These are phyloP conservation scores for Bradypus variegatus DNA, from an alignment of 2,797 vertebrate genomes.

Conservation along the genomic window DNA sequence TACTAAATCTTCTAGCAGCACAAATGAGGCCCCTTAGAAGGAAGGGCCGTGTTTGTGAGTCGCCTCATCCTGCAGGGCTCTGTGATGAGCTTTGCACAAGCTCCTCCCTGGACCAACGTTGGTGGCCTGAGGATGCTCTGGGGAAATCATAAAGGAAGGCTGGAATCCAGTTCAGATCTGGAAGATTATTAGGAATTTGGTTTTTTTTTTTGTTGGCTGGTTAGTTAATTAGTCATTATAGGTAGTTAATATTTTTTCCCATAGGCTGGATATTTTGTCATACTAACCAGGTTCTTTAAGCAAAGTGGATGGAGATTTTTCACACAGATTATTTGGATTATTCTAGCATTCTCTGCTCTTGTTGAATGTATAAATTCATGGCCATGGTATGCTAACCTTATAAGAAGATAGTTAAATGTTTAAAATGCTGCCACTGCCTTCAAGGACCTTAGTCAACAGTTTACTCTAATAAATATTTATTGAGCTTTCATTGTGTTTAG, in stretches of 20 bases:
- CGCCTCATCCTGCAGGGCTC: background rate
- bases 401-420: background rate
- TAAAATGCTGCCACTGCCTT: conserved; percentile 10
- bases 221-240: background rate
- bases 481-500: background rate
- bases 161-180: background rate
- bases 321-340: conserved; percentile 9
- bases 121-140: background rate
- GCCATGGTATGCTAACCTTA: background rate
- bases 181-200: background rate
- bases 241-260: background rate
- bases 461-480: background rate
- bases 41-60: background rate
- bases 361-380: conserved; percentile 9
- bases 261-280: background rate
- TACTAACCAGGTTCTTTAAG: background rate
- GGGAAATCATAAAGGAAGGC: background rate
- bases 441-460: background rate
- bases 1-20: conserved; percentile 1
- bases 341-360: conserved; percentile 13
- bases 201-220: background rate
- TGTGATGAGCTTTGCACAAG: background rate
- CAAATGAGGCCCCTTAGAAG: background rate
- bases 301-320: background rate
- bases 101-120: background rate